Evolutionary conservation across 1,140 invertebrate species (phyloP).

Genomic region (Bombus pyrosoma): DNA sequence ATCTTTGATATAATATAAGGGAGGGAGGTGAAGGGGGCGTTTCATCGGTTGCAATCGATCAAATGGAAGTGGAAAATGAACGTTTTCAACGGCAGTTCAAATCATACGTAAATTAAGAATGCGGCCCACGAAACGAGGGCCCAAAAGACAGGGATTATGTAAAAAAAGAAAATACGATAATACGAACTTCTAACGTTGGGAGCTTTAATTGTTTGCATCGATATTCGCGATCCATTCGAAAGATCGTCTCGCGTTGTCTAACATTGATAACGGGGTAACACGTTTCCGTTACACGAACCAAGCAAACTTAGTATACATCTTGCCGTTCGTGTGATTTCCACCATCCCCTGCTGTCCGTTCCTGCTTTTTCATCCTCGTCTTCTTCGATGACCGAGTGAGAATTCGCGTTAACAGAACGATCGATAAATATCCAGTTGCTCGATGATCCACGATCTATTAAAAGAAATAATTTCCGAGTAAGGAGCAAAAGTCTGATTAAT

Average conservation of each 20-base stretch:
- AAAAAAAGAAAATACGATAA: constrained; percentile 28
- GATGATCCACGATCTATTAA: constrained; percentile 17
- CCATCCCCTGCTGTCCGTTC: not conserved
- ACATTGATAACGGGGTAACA: constrained; percentile 23
- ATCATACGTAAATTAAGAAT: constrained; percentile 38
- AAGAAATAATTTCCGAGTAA: not conserved
- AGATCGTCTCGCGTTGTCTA: constrained; percentile 46
- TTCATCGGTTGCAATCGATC: constrained; percentile 9
- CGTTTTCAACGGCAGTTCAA: constrained; percentile 32
- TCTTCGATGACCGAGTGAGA: not conserved
- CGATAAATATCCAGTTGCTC: not conserved
- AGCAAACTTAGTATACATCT: constrained; percentile 8
- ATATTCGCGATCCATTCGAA: constrained; percentile 47
- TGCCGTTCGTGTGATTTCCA: constrained; percentile 33
- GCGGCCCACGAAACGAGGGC: not conserved
- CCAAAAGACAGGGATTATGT: constrained; percentile 30
- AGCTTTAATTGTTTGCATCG: constrained; percentile 38
- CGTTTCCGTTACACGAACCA: constrained; percentile 20
- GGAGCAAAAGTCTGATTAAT: constrained; percentile 17
- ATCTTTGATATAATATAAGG: not conserved
- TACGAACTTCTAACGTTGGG: constrained; percentile 36
- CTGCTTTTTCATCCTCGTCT: constrained; percentile 18
- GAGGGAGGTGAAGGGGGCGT: too few relatives aligned
- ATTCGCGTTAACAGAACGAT: not conserved
- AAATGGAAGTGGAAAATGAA: not conserved